These are phyloP conservation scores for Araneus ventricosus DNA, from an alignment of 1,140 invertebrate species.

Conservation along the genomic window DNA sequence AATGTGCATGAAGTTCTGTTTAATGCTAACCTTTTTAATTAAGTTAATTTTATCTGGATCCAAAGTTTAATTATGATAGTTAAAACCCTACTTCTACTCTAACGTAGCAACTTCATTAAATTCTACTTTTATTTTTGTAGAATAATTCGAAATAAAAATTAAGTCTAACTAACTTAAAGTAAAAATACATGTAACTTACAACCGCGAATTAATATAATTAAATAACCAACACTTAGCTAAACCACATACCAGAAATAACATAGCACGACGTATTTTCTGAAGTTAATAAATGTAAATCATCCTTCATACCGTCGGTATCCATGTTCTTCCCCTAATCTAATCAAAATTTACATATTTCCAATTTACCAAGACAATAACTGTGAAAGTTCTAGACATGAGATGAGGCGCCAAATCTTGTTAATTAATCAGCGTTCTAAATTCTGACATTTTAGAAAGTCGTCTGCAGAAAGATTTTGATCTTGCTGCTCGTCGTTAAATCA, in stretches of 20 bases:
- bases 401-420: background rate
- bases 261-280: background rate
- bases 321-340: background rate
- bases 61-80: no score
- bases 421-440: background rate
- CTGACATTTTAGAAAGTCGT: background rate
- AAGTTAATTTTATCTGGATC: no score
- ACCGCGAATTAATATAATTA: background rate
- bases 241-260: background rate
- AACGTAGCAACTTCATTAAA: no score
- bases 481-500: no score
- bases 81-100: no score
- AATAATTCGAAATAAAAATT: no score
- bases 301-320: background rate
- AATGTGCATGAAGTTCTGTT: no score
- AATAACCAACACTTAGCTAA: background rate
- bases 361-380: background rate
- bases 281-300: slow-evolving; percentile 9
- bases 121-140: no score
- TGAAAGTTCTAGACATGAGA: background rate
- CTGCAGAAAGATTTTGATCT: no score
- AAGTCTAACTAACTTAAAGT: no score
- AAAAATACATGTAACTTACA: background rate
- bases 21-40: no score
- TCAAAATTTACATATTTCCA: slow-evolving; percentile 6